These are phyloP conservation scores for Dinocampus coccinellae DNA, from an alignment of 2,888 invertebrate species.

Conservation along the genomic window DNA sequence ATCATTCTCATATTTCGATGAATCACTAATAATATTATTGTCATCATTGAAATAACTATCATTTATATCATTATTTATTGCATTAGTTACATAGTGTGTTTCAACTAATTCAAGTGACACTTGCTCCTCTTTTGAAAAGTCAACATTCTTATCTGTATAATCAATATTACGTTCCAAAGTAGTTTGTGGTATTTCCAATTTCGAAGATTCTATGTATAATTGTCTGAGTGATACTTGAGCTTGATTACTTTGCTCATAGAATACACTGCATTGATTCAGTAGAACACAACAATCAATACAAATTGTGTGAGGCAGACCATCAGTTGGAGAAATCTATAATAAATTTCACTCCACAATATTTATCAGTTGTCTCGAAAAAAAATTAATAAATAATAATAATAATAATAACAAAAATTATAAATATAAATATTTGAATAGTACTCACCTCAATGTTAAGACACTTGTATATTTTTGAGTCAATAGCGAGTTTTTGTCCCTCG, in stretches of 20 bases:
- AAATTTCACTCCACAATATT: background rate
- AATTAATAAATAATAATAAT: background rate
- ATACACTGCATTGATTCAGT: conserved; percentile 66
- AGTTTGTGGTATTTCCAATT: conserved; percentile 37
- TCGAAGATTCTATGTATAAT: conserved; percentile 52
- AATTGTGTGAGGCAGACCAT: conserved; percentile 65
- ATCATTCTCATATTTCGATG: conserved; percentile 45
- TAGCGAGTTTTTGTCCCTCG: conserved; percentile 66
- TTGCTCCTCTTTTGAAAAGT: conserved; percentile 54
- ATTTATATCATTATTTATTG: conserved; percentile 24
- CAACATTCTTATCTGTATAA: conserved; percentile 48
- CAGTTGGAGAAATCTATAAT: conserved; percentile 62
- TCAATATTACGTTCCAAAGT: conserved; percentile 51
- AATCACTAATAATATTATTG: conserved; percentile 37
- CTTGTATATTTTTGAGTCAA: conserved; percentile 68
- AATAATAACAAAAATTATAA: no score
- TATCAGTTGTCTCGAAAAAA: background rate
- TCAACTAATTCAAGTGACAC: conserved; percentile 41
- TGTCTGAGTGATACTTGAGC: conserved; percentile 66
- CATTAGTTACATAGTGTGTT: conserved; percentile 46
- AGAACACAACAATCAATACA: conserved; percentile 68
- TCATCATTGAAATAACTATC: conserved; percentile 50
- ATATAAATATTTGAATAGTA: background rate
- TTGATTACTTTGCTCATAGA: conserved; percentile 66
- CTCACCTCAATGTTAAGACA: conserved; percentile 69